A percentile compares a stretch with the other conserved stretches of the same genome.
Conservation (phyloP, 1,140 invertebrate genomes). For the Eurytemora carolleeae region DNA sequence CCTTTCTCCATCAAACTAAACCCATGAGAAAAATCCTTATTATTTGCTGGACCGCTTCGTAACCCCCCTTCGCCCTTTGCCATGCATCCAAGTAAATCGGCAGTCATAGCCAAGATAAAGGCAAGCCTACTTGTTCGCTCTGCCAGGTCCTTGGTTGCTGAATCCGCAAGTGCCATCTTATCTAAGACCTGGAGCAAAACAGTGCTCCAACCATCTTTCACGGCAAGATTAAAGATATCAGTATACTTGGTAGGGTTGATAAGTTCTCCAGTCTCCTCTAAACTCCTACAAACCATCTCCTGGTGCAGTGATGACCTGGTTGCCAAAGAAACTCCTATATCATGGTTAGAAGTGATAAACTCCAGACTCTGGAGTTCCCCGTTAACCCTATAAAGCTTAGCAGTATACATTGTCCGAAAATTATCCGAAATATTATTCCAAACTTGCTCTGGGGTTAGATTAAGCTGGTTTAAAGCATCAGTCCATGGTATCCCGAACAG, state of each 20-base stretch:
- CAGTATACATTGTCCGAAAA: too few relatives aligned
- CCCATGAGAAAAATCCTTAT: constrained; percentile 28
- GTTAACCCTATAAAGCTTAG: too few relatives aligned
- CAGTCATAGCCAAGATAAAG: constrained; percentile 27
- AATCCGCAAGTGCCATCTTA: background rate
- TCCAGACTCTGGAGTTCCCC: too few relatives aligned
- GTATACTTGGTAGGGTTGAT: background rate
- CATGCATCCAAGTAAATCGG: constrained; percentile 30
- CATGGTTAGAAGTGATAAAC: too few relatives aligned
- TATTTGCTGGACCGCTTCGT: constrained; percentile 31
- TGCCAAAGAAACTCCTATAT: too few relatives aligned
- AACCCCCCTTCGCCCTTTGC: constrained; percentile 27
- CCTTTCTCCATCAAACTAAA: constrained; percentile 27
- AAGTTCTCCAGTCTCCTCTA: too few relatives aligned
- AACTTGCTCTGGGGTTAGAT: too few relatives aligned
- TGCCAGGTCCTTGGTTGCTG: background rate
- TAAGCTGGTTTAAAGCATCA: too few relatives aligned
- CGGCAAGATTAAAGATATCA: background rate
- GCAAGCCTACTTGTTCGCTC: constrained; percentile 23
- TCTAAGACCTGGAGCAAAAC: background rate
- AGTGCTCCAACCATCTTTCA: background rate
- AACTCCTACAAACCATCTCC: too few relatives aligned
- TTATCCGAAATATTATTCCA: too few relatives aligned
- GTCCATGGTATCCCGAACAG: too few relatives aligned
- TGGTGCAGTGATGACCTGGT: too few relatives aligned